Percentiles rank a stretch among this genome's conserved stretches.
These are phyloP conservation scores for Lucinisca nassula DNA, from an alignment of 2,888 invertebrate genomes.

Conservation along the genomic window DNA sequence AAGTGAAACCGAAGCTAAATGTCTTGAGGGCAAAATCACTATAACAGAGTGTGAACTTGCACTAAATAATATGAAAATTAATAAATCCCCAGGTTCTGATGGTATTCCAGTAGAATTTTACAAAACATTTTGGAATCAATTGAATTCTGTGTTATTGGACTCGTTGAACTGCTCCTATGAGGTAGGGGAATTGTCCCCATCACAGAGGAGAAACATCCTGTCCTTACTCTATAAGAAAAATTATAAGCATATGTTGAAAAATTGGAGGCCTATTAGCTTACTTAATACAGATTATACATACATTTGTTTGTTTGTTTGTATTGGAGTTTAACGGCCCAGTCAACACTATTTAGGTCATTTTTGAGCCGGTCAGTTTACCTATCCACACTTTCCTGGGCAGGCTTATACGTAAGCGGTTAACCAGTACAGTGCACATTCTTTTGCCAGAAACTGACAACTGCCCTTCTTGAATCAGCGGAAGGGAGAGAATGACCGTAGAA, in stretches of 20 bases:
- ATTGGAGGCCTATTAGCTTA: conserved; percentile 29
- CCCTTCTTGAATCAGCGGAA: no score
- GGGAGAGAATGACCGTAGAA: no score
- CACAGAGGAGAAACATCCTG: conserved; percentile 24
- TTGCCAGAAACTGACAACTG: no score
- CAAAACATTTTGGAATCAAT: conserved; percentile 21
- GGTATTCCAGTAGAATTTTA: conserved; percentile 42
- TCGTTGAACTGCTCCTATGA: conserved; percentile 24
- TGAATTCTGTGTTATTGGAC: neutral
- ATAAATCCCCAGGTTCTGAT: conserved; percentile 43
- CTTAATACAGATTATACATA: conserved; percentile 19
- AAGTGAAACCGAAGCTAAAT: neutral
- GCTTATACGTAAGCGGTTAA: no score
- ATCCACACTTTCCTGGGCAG: no score
- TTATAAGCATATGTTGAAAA: neutral
- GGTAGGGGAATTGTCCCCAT: conserved; percentile 5
- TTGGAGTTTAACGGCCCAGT: no score
- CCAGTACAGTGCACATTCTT: no score
- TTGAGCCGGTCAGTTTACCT: no score
- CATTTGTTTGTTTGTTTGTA: no score
- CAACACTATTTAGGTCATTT: no score
- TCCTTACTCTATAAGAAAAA: conserved; percentile 11
- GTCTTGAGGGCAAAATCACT: neutral
- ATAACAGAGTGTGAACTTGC: neutral
- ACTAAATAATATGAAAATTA: conserved; percentile 31